Percentiles rank a stretch among this genome's conserved stretches.
Evolutionary conservation across 53 echinoderm and acorn worm genomes (phyloP).

Genomic region (Henricia sp.): DNA sequence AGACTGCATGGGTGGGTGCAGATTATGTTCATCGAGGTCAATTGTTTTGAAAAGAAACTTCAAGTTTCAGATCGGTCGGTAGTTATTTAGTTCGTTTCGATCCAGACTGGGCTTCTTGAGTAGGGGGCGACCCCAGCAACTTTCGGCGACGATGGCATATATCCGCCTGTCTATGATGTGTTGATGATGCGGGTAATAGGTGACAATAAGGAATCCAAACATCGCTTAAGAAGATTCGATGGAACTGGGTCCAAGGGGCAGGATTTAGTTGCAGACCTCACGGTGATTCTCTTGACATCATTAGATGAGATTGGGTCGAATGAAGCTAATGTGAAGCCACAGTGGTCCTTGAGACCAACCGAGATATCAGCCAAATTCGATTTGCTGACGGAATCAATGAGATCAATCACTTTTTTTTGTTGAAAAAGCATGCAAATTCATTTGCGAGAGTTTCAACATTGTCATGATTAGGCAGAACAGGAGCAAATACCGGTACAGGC

Average conservation of each 20-base stretch:
- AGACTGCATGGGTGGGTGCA: constrained; percentile 27
- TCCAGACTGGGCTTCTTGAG: constrained; percentile 59
- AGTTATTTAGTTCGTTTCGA: constrained; percentile 56
- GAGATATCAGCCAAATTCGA: background rate
- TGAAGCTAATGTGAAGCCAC: background rate
- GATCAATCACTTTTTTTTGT: background rate
- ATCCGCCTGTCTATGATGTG: constrained; percentile 34
- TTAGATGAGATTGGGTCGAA: background rate
- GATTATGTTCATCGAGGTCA: constrained; percentile 17
- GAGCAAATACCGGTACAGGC: background rate
- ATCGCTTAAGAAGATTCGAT: constrained; percentile 10
- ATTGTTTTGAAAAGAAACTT: constrained; percentile 42
- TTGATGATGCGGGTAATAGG: constrained; percentile 30
- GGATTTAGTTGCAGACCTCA: constrained; percentile 10
- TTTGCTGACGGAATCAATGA: background rate
- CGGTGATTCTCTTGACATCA: background rate
- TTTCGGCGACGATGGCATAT: constrained; percentile 30
- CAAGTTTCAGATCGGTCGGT: constrained; percentile 58
- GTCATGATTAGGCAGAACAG: background rate
- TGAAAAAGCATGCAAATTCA: background rate
- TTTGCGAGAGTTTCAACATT: background rate
- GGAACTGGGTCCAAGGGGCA: constrained; percentile 24
- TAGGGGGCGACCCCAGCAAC: constrained; percentile 52
- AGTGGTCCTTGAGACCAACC: background rate
- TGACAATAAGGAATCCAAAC: constrained; percentile 28